These are phyloP conservation scores for Odontesthes bonariensis DNA, from an alignment of 2,113 vertebrate species.

Conservation along the genomic window DNA sequence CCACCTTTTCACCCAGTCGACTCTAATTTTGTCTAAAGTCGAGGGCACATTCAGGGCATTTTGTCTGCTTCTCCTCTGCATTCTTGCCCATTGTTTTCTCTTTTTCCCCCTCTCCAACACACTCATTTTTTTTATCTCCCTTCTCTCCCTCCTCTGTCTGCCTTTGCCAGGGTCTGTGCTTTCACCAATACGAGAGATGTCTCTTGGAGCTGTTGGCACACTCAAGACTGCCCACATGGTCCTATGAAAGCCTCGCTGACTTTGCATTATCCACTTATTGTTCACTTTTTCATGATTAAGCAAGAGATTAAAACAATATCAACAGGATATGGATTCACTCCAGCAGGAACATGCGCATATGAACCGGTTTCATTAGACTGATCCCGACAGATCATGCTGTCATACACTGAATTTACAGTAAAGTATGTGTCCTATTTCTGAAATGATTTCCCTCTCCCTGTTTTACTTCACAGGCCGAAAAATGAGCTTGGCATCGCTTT, in stretches of 20 bases:
- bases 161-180: constrained; percentile 6
- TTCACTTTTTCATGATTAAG: not conserved
- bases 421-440: constrained; percentile 11
- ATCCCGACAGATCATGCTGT: not conserved
- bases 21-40: not conserved
- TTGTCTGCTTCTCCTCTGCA: not conserved
- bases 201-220: constrained; percentile 53
- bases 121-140: not conserved
- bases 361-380: not conserved
- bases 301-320: constrained; percentile 16
- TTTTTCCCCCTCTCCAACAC: not conserved
- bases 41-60: not conserved
- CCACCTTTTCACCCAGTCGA: not conserved
- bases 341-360: not conserved
- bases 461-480: constrained; percentile 11
- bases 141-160: constrained; percentile 4
- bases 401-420: not conserved
- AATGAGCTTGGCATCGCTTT: constrained; percentile 18
- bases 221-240: constrained; percentile 57
- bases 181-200: constrained; percentile 42
- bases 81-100: not conserved
- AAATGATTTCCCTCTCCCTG: not conserved
- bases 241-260: constrained; percentile 26
- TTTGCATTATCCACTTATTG: constrained; percentile 31
- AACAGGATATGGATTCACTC: not conserved